These are phyloP conservation scores for Helicoverpa assulta DNA, from an alignment of 2,888 invertebrate species.

Conservation along the genomic window DNA sequence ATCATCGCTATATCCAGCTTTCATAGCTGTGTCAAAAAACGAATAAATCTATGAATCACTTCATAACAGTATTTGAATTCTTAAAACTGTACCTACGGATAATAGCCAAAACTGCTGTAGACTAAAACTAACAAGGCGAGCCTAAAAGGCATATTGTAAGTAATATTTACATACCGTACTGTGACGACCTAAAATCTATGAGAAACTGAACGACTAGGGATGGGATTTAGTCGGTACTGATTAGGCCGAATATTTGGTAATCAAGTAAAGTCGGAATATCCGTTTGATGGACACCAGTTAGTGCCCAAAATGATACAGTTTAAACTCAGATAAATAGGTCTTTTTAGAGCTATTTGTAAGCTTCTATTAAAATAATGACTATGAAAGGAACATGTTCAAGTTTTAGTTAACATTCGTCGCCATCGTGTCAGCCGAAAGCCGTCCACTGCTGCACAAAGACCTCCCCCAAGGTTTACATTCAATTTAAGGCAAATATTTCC, in stretches of 20 bases:
- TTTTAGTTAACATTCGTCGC: no score
- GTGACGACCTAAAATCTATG: slow-evolving; percentile 37
- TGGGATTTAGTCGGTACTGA: background rate
- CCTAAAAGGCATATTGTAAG: slow-evolving; percentile 43
- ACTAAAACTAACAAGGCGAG: slow-evolving; percentile 48
- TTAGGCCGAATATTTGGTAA: slow-evolving; percentile 12
- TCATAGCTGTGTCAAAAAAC: background rate
- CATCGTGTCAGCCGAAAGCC: no score
- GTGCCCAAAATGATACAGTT: no score
- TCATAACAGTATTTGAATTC: slow-evolving; percentile 33
- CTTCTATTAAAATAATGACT: no score
- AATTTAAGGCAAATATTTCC: no score
- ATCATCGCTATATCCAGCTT: background rate
- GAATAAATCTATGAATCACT: background rate
- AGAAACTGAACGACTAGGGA: slow-evolving; percentile 32
- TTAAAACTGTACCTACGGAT: slow-evolving; percentile 11
- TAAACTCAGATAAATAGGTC: no score
- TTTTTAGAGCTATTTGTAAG: no score
- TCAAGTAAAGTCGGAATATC: no score
- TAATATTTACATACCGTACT: slow-evolving; percentile 25
- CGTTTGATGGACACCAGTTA: no score
- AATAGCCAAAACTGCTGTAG: slow-evolving; percentile 17
- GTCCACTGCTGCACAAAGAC: no score
- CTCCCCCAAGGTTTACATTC: no score
- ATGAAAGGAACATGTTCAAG: no score